Base-by-base conservation (phyloP, 2,888 invertebrate species). In the Limnephilus auricula region DNA sequence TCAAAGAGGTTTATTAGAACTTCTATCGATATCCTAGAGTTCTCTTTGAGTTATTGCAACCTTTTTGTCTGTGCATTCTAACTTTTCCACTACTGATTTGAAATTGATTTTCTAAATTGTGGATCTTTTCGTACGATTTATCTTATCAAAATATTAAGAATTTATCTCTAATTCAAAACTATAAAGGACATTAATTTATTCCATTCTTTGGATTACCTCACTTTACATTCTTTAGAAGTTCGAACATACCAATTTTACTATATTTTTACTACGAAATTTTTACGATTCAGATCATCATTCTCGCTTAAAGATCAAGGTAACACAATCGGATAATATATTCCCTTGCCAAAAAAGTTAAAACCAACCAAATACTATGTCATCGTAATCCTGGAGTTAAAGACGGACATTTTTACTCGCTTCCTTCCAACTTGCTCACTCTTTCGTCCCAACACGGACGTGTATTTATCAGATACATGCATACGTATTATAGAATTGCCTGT, bases 401-500 rank as follows among this genome's bases (percentile, higher is more conserved):
- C 25, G 34, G 25, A 34, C 83, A 34, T 88, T 87, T 78, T 88
- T 88, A 79, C 87, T 78, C 15, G 13, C n/a, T 78, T 34, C 37
- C 79, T 25, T 34, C 12, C 31, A 34, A 65, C 78, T 88, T 32
- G 65, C 87, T 32, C 34, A 34, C 9, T 65, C 34, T 87, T 87
- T 87, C 32, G 12, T 34, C 78, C 25, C 87, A 9, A 40, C 6
- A n/a, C 45, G n/a, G 40, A 37, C 85, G 4, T 40, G 85, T 37
- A 40, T 85, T 85, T 78, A 10, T 85, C 30, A 30, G 45, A 85
- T 45, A 85, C 40, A 84, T 84, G n/a, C 37, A 83, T 83, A 83
- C 37, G 32, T 83, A 32, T 83, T 83, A 25, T 40, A 50, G 86
- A 86, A 50, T 86, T 86, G 40, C 86, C 50, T 31, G 34, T 34